A percentile compares a stretch with the other conserved stretches of the same genome.
Evolutionary conservation across 2,888 invertebrate species (phyloP).

Genomic region (Pandemis cinnamomeana): DNA sequence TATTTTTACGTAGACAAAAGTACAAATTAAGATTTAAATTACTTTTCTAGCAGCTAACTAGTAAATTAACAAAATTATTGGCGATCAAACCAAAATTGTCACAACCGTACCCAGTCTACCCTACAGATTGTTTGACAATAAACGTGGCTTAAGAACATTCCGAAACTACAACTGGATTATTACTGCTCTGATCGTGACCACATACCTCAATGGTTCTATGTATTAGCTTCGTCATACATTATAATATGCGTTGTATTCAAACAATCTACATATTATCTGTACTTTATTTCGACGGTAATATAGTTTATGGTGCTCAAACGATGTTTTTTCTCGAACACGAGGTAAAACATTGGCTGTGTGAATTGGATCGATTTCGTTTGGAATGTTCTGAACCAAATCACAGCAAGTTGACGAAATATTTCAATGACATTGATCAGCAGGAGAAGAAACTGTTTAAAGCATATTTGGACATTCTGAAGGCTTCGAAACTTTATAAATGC

Average conservation of each 20-base stretch:
- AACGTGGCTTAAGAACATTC: neutral
- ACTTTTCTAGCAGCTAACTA: too few species aligned
- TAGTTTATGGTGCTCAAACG: neutral
- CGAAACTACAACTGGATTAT: constrained; percentile 7
- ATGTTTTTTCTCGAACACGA: constrained; percentile 1
- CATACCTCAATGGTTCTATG: neutral
- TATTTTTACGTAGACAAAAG: too few species aligned
- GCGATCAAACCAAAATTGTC: too few species aligned
- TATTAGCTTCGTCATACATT: neutral
- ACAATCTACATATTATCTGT: neutral
- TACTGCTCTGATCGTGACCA: neutral
- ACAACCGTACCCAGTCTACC: too few species aligned
- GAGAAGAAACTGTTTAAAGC: neutral
- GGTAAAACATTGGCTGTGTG: neutral
- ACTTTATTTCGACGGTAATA: constrained; percentile 18
- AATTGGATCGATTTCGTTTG: neutral
- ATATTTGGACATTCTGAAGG: constrained; percentile 5
- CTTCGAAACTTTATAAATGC: neutral
- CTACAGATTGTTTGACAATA: neutral
- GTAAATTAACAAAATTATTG: too few species aligned
- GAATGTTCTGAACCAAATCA: constrained; percentile 11
- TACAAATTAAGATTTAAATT: too few species aligned
- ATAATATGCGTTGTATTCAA: neutral
- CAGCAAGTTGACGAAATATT: neutral
- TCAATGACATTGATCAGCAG: neutral